Conservation (phyloP, 2,888 invertebrate genomes). For the Himalopsyche anomala region DNA sequence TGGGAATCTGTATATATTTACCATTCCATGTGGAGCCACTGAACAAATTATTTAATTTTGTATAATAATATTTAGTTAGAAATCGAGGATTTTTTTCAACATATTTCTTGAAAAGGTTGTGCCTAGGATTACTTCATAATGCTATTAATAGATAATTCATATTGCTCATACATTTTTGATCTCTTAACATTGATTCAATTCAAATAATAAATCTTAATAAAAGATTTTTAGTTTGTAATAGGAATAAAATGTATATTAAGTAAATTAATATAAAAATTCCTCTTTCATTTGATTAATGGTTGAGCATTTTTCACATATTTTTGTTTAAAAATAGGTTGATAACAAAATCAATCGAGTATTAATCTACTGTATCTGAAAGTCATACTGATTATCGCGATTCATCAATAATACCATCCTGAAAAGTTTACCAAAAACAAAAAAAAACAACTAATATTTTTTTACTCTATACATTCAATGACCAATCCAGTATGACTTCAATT, state of each 20-base stretch:
- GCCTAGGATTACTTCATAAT: neutral
- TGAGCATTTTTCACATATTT: neutral
- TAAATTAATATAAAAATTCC: neutral
- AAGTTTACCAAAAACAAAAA: neutral
- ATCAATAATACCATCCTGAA: neutral
- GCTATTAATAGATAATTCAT: neutral
- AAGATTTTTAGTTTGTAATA: neutral
- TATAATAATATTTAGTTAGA: neutral
- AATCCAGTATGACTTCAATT: too few species aligned
- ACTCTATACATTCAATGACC: neutral
- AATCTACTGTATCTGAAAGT: neutral
- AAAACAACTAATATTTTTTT: neutral
- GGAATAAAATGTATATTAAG: neutral
- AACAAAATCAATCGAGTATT: neutral
- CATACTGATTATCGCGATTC: neutral
- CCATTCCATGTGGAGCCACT: neutral
- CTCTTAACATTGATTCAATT: slow-evolving; percentile 6
- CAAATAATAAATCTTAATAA: neutral
- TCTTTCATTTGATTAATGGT: neutral
- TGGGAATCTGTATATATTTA: neutral
- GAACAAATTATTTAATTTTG: slow-evolving; percentile 5
- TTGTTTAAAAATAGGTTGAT: neutral
- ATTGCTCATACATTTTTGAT: slow-evolving; percentile 4
- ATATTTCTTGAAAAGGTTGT: slow-evolving; percentile 19
- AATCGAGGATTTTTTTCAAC: neutral